Base-by-base conservation (phyloP, 2,113 vertebrate species). In the Paraplagusia blochii region DNA sequence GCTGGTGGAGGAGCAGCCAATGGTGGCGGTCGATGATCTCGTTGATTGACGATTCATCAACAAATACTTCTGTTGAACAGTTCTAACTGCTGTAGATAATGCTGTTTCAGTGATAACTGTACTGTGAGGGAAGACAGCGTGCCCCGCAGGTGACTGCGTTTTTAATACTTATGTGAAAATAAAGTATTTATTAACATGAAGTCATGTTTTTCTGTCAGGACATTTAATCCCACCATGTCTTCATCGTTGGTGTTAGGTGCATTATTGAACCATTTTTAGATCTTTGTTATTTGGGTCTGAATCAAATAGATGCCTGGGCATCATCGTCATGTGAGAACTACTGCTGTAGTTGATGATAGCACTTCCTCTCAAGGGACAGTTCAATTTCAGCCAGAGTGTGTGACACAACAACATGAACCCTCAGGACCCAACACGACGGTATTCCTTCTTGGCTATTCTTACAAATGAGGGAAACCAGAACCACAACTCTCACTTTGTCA, bases 1-100 rank as follows among this genome's bases (percentile, higher is more conserved):
- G 91, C 91, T 0, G 90, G 91, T 0, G 90, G 91, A 0, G 90
- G 92, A 0, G 90, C 89, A 0, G 91, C 84, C 8, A 90, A 88
- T 0, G 88, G 92, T 0, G 92, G 91, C 0, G 92, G 92, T 14
- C 87, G 91, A 78, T 91, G 71, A 91, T 75, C 47, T 50, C 55
- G 55, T 48, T 60, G 63, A 54, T n/a, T n/a, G n/a, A n/a, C n/a
- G 43, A 33, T 74, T 56, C 49, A 18, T 18, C 53, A 45, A 72
- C 67, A 10, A 57, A 42, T 2, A 9, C 17, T 16, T 66, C 47
- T 54, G 44, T 67, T 0, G 42, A 59, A 16, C 47, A 46, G 48
- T 33, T 77, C 44, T 46, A 67, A 55, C 33, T 65, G 68, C 72
- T 83, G 82, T 88, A 85, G 58, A 84, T 86, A 81, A 76, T 57